A percentile compares a stretch with the other conserved stretches of the same genome.
Conservation (phyloP, 2,113 vertebrate genomes). For the Petrocephalus zakoni region DNA sequence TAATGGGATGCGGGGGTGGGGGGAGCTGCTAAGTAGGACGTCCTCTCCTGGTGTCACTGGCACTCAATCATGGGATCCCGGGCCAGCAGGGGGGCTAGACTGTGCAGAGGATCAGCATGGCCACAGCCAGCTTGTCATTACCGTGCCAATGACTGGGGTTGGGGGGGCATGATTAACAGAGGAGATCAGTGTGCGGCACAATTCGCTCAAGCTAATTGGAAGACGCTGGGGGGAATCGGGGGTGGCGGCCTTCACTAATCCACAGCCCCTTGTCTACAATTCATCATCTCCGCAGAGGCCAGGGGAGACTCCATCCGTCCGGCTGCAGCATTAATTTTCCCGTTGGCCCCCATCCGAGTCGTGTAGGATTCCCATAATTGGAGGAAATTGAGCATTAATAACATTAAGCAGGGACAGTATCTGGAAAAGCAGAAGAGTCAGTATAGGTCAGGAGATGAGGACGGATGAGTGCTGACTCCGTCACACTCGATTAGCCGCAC, state of each 20-base stretch:
- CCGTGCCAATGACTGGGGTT: constrained; percentile 23
- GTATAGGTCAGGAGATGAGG: constrained; percentile 15
- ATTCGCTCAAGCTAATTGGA: constrained; percentile 19
- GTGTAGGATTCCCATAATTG: constrained; percentile 32
- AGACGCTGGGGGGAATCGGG: background rate
- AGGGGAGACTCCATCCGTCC: constrained; percentile 6
- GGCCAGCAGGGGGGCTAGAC: background rate
- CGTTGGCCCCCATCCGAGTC: constrained; percentile 26
- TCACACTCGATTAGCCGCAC: background rate
- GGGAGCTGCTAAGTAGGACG: background rate
- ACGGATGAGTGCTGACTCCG: constrained; percentile 9
- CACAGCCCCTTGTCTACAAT: background rate
- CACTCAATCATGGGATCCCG: background rate
- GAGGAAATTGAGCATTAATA: constrained; percentile 41
- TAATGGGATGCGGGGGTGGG: background rate
- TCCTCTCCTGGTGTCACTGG: constrained; percentile 16
- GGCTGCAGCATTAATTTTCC: constrained; percentile 22
- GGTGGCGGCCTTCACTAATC: constrained; percentile 26
- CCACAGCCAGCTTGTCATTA: constrained; percentile 34
- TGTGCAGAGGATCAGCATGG: constrained; percentile 21
- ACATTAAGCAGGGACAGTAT: constrained; percentile 27
- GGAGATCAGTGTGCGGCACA: background rate
- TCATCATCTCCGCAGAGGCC: constrained; percentile 19
- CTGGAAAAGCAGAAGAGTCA: constrained; percentile 16
- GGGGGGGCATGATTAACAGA: constrained; percentile 22